Conservation (phyloP, 2,113 vertebrate genomes). For the Indicator maculatus region DNA sequence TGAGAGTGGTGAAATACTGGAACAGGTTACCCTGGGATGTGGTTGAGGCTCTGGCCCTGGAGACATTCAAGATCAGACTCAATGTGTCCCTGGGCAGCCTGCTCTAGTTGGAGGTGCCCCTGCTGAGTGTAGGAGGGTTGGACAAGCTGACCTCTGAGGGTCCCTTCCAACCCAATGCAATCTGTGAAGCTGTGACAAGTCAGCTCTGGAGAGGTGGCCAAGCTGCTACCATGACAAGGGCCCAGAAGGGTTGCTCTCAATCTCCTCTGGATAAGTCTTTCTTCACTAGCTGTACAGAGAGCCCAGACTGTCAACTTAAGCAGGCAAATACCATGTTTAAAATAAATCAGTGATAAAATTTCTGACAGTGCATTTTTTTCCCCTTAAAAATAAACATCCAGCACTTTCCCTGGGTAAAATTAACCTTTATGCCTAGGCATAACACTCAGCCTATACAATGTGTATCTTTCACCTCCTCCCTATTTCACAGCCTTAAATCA, state of each 20-base stretch:
- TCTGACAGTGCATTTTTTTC: not conserved
- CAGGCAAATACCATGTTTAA: not conserved
- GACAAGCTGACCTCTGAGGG: too few species aligned
- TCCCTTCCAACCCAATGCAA: too few species aligned
- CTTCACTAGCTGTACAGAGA: not conserved
- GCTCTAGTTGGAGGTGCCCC: too few species aligned
- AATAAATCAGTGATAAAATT: not conserved
- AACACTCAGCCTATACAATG: conserved; percentile 24
- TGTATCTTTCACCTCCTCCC: conserved; percentile 33
- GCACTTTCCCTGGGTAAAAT: not conserved
- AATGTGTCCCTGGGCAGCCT: too few species aligned
- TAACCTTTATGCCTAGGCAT: conserved; percentile 5
- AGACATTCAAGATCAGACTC: too few species aligned
- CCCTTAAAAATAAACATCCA: conserved; percentile 1
- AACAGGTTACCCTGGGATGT: too few species aligned
- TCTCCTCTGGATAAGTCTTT: not conserved
- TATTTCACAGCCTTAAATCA: conserved; percentile 47
- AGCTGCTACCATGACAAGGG: not conserved
- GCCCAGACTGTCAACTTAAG: not conserved
- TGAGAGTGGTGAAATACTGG: too few species aligned
- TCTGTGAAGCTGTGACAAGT: not conserved
- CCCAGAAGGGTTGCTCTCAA: fast-evolving
- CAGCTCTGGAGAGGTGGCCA: not conserved
- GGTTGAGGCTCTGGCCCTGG: too few species aligned
- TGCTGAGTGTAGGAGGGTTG: too few species aligned